Conservation (phyloP, 92 coral and sea anemone species). For the Bergia sp. region DNA sequence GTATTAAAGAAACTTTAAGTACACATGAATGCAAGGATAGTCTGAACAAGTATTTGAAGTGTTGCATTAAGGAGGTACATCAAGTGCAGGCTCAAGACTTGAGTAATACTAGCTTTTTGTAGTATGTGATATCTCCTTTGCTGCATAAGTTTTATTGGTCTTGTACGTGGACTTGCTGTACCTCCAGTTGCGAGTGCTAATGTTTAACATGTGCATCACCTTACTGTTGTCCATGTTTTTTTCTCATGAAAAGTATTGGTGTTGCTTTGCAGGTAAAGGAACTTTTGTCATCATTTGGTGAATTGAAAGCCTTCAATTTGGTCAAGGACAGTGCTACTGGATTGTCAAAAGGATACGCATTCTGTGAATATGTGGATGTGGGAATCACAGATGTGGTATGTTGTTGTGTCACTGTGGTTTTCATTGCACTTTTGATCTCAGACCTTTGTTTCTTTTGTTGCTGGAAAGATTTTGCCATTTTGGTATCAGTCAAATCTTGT, state of each 20-base stretch:
- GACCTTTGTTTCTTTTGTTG: too few species aligned
- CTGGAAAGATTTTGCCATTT: too few species aligned
- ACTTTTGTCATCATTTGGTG: slow-evolving; percentile 94
- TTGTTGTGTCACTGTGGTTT: not conserved
- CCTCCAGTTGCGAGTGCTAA: not conserved
- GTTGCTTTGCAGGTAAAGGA: slow-evolving; percentile 80
- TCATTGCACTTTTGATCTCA: too few species aligned
- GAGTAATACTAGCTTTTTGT: not conserved
- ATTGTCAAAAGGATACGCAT: slow-evolving; percentile 95
- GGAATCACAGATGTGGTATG: slow-evolving; percentile 92
- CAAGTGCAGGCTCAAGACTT: not conserved
- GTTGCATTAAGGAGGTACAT: not conserved
- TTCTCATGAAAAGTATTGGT: not conserved
- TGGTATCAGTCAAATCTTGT: too few species aligned
- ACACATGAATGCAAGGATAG: not conserved
- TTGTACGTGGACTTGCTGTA: not conserved
- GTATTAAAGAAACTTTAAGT: too few species aligned
- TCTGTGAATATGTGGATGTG: slow-evolving; percentile 97
- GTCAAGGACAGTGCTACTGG: slow-evolving; percentile 99
- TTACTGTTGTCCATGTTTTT: not conserved
- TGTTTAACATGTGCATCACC: not conserved
- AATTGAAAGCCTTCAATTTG: slow-evolving; percentile 92
- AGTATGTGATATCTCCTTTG: too few species aligned
- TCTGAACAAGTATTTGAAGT: not conserved
- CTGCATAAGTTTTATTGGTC: not conserved